A percentile compares a stretch with the other conserved stretches of the same genome.
Evolutionary conservation across 1,140 invertebrate genomes (phyloP).

Genomic region (Megathymus violae): DNA sequence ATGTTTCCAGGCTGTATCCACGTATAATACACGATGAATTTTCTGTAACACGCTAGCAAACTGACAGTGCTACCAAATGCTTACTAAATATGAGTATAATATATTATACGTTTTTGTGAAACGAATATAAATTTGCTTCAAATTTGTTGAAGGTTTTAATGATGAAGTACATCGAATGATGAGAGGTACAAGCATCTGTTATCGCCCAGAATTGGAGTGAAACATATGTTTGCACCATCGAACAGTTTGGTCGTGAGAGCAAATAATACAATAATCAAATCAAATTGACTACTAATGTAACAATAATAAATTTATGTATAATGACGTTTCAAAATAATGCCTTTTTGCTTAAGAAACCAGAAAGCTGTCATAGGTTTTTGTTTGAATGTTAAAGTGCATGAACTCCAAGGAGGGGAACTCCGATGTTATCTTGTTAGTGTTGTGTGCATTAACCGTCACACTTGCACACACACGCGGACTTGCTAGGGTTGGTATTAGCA

Average conservation of each 20-base stretch:
- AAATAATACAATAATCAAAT: no score
- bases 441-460: constrained; percentile 79
- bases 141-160: no score
- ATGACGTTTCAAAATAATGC: no score
- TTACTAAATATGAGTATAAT: constrained; percentile 7
- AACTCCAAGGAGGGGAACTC: constrained; percentile 53
- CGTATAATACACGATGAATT: constrained; percentile 8
- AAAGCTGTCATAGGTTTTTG: constrained; percentile 18
- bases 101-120: no score
- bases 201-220: no score
- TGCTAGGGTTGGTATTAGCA: not conserved
- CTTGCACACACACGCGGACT: constrained; percentile 27
- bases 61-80: not conserved
- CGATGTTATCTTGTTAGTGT: constrained; percentile 76
- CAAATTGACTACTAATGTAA: no score
- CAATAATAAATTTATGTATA: no score
- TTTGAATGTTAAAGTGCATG: constrained; percentile 37
- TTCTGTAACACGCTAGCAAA: not conserved
- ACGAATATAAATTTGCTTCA: no score
- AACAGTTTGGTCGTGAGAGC: no score
- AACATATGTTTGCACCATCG: no score
- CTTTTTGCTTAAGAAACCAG: not conserved
- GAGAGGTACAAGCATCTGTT: no score
- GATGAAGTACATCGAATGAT: no score
- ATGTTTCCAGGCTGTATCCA: not conserved